Conservation (phyloP, 2,888 invertebrate genomes). For the Colostygia pectinataria region DNA sequence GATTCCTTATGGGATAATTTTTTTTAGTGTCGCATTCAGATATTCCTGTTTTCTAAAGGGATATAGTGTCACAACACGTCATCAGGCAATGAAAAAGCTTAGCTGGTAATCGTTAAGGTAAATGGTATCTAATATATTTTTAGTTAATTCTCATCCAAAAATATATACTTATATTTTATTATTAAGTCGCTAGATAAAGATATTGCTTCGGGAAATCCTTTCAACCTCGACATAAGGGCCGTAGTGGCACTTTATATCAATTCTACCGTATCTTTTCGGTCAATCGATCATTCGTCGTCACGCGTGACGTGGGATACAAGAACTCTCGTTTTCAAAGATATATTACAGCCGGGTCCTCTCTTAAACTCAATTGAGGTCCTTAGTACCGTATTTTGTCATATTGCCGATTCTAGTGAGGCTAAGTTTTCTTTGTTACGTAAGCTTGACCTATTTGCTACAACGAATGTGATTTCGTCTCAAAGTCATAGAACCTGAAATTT, state of each 20-base stretch:
- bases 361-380: slow-evolving; percentile 35
- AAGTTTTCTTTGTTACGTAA: slow-evolving; percentile 18
- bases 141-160: too few species aligned
- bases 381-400: slow-evolving; percentile 21
- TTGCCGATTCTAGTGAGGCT: slow-evolving; percentile 7
- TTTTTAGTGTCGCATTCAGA: too few species aligned
- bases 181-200: slow-evolving; percentile 1
- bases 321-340: slow-evolving; percentile 42
- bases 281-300: slow-evolving; percentile 40
- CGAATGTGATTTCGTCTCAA: too few species aligned
- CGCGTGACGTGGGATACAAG: slow-evolving; percentile 38
- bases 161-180: background rate
- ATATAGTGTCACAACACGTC: too few species aligned
- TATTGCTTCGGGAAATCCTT: slow-evolving; percentile 28
- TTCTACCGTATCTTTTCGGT: slow-evolving; percentile 38
- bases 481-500: too few species aligned
- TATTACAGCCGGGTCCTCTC: slow-evolving; percentile 33
- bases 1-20: too few species aligned
- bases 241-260: slow-evolving; percentile 37
- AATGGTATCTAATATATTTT: too few species aligned
- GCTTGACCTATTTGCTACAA: slow-evolving; percentile 5
- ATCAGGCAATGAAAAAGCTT: too few species aligned
- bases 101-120: too few species aligned
- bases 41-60: too few species aligned
- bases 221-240: slow-evolving; percentile 26